Percentiles rank a stretch among this genome's conserved stretches.
phyloP scores from a whole-genome alignment of 2,888 invertebrate species.

The Pterobdella sp. region DNA sequence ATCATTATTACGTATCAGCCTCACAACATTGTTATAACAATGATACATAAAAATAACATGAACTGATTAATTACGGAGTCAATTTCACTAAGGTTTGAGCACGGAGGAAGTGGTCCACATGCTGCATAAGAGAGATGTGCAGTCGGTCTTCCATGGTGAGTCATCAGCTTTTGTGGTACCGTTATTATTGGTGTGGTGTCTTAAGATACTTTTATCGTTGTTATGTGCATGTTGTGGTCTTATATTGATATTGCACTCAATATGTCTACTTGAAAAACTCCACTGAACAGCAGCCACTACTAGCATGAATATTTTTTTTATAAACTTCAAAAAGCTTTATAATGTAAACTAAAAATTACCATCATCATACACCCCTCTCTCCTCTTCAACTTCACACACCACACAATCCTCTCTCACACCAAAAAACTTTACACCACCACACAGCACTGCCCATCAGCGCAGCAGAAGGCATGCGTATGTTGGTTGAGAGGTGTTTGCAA shows the following conservation, averaged over 20 bases:
- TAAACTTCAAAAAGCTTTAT: too few species aligned
- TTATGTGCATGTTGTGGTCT: too few species aligned
- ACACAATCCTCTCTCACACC: background rate
- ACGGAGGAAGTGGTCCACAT: background rate
- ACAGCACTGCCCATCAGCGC: background rate
- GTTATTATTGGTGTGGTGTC: too few species aligned
- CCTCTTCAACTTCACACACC: background rate
- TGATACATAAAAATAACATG: too few species aligned
- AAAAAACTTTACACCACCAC: background rate
- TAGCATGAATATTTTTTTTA: too few species aligned
- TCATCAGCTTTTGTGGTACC: too few species aligned
- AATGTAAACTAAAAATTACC: too few species aligned
- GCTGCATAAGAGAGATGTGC: background rate
- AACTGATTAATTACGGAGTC: background rate
- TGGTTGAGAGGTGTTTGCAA: conserved; percentile 1
- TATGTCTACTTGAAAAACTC: too few species aligned
- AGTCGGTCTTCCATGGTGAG: background rate
- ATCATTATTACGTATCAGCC: background rate
- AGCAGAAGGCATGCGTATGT: background rate
- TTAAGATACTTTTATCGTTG: too few species aligned
- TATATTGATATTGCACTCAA: too few species aligned
- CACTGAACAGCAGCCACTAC: too few species aligned
- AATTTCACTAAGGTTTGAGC: background rate
- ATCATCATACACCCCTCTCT: background rate
- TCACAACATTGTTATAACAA: too few species aligned